A percentile compares a stretch with the other conserved stretches of the same genome.
These are phyloP conservation scores for Ichneumoninae sp. DNA, from an alignment of 2,888 invertebrate genomes.

Conservation along the genomic window DNA sequence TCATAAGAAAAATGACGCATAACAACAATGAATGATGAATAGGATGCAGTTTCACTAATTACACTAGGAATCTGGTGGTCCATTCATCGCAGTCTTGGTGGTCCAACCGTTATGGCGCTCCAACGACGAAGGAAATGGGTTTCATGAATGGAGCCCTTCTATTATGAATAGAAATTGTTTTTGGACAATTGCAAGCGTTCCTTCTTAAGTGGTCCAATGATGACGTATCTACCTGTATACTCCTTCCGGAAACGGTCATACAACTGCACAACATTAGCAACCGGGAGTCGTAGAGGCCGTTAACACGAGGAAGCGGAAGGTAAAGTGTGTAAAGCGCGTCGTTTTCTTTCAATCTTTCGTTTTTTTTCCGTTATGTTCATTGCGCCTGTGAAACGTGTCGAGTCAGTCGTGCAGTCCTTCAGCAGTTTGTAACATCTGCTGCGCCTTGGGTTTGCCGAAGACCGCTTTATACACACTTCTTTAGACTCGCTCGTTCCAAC, in stretches of 20 bases:
- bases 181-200: too few species aligned
- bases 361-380: conserved; percentile 59
- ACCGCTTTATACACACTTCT: conserved; percentile 61
- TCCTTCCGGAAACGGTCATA: conserved; percentile 44
- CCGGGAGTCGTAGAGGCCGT: conserved; percentile 65
- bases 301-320: conserved; percentile 75
- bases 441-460: conserved; percentile 62
- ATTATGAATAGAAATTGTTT: too few species aligned
- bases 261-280: conserved; percentile 27
- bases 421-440: conserved; percentile 76
- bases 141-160: too few species aligned
- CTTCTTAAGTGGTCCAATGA: neutral
- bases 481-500: conserved; percentile 52
- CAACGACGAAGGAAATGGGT: too few species aligned
- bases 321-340: conserved; percentile 68
- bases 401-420: conserved; percentile 77
- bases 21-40: neutral
- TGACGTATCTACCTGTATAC: neutral
- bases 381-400: conserved; percentile 77
- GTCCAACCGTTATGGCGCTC: too few species aligned
- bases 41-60: too few species aligned
- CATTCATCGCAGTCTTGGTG: too few species aligned
- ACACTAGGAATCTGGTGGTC: too few species aligned
- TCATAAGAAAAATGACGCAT: neutral
- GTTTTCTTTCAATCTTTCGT: conserved; percentile 44